Evolutionary conservation across 2,797 vertebrate genomes (phyloP).

Genomic region (Chromobotia macracanthus): DNA sequence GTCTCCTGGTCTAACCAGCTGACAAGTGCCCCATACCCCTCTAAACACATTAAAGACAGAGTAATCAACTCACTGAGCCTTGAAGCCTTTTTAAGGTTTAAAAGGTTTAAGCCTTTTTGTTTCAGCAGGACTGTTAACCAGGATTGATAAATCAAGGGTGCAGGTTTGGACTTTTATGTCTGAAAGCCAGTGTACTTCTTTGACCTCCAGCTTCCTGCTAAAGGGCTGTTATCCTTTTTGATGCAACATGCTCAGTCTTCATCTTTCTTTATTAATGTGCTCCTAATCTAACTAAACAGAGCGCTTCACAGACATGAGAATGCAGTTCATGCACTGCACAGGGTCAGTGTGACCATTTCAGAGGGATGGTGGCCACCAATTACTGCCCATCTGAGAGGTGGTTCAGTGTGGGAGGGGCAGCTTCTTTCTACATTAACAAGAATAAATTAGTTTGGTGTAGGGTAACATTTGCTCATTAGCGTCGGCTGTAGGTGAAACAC

Average conservation of each 20-base stretch:
- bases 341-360: conserved; percentile 84
- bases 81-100: too few species aligned
- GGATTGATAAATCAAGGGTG: too few species aligned
- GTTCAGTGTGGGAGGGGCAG: conserved; percentile 60
- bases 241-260: conserved; percentile 20
- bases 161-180: not conserved
- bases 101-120: too few species aligned
- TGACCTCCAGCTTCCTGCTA: conserved; percentile 2
- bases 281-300: conserved; percentile 71
- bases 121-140: too few species aligned
- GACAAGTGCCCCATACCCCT: too few species aligned
- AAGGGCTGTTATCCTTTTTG: conserved; percentile 37
- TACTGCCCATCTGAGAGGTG: conserved; percentile 70
- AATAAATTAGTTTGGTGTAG: conserved; percentile 89
- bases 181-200: conserved; percentile 22
- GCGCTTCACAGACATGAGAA: conserved; percentile 82
- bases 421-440: conserved; percentile 81
- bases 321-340: conserved; percentile 82
- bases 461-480: conserved; percentile 87
- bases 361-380: conserved; percentile 83
- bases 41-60: too few species aligned
- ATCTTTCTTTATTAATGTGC: conserved; percentile 47
- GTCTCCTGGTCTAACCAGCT: not conserved
- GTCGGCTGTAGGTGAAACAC: conserved; percentile 86
- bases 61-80: not conserved